Conservation (phyloP, 2,113 vertebrate genomes). For the Butorides virescens region DNA sequence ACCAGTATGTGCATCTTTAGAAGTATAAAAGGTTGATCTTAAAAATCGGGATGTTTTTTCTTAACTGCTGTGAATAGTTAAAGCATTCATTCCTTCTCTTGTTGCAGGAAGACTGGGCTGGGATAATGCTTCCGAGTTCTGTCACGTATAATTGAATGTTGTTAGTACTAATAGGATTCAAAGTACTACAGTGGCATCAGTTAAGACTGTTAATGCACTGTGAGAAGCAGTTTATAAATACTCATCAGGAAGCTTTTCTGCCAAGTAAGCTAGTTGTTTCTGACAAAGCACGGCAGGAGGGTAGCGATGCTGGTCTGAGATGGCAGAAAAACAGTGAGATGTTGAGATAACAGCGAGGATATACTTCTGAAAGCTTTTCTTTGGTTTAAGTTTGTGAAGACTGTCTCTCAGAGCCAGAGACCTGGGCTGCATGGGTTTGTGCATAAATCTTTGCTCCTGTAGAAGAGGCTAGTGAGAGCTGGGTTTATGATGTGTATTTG, state of each 20-base stretch:
- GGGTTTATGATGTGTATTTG: neutral
- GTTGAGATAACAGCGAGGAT: neutral
- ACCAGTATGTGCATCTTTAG: neutral
- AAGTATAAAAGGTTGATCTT: neutral
- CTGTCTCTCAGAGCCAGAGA: neutral
- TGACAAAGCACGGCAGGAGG: neutral
- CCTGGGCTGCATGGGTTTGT: neutral
- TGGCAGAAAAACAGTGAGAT: neutral
- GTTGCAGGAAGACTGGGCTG: neutral
- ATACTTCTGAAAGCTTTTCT: neutral
- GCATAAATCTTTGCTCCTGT: neutral
- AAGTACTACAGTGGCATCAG: neutral
- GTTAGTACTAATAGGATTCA: neutral
- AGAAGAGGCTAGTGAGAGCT: neutral
- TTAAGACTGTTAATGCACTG: neutral
- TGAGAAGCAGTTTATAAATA: neutral
- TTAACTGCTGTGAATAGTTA: neutral
- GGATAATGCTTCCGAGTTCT: neutral
- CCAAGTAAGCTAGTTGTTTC: neutral
- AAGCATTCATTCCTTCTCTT: neutral
- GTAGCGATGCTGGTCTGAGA: neutral
- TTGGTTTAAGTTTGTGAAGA: neutral
- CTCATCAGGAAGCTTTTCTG: neutral
- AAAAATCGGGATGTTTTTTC: neutral
- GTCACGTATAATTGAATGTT: neutral